Evolutionary conservation across 2,888 invertebrate genomes (phyloP).

Genomic region (Deilephila porcellus): DNA sequence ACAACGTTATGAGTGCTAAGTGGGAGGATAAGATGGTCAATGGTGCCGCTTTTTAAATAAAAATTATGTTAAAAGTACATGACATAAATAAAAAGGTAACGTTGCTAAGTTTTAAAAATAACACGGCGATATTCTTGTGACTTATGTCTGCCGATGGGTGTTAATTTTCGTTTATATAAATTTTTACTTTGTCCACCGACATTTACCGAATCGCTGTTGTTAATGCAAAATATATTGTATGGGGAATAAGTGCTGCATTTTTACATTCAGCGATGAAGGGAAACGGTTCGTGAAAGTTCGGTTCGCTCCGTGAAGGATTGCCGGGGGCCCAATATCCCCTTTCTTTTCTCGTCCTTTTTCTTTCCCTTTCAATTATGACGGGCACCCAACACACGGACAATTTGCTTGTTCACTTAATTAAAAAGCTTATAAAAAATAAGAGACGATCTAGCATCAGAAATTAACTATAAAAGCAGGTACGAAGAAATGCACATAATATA

Average conservation of each 20-base stretch:
- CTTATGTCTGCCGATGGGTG: background rate
- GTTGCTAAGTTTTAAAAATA: conserved; percentile 17
- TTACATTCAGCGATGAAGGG: background rate
- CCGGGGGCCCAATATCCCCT: too few relatives aligned
- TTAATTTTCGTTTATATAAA: background rate
- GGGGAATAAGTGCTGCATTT: background rate
- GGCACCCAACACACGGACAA: too few relatives aligned
- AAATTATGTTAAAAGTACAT: conserved; percentile 21
- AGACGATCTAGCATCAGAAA: too few relatives aligned
- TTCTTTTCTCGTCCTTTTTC: too few relatives aligned
- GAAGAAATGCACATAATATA: background rate
- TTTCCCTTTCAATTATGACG: too few relatives aligned
- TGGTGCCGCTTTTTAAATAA: conserved; percentile 23
- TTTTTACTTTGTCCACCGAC: background rate
- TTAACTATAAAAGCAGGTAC: background rate
- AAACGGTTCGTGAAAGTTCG: too few relatives aligned
- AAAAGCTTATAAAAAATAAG: too few relatives aligned
- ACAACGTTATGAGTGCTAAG: conserved; percentile 30
- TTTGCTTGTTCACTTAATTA: too few relatives aligned
- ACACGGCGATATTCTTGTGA: background rate
- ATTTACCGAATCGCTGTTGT: background rate
- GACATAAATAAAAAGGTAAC: conserved; percentile 13
- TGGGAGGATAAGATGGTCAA: conserved; percentile 29
- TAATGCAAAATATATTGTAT: background rate
- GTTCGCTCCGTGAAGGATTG: too few relatives aligned